These are phyloP conservation scores for Diorhabda elongata DNA, from an alignment of 1,140 invertebrate genomes.

Conservation along the genomic window DNA sequence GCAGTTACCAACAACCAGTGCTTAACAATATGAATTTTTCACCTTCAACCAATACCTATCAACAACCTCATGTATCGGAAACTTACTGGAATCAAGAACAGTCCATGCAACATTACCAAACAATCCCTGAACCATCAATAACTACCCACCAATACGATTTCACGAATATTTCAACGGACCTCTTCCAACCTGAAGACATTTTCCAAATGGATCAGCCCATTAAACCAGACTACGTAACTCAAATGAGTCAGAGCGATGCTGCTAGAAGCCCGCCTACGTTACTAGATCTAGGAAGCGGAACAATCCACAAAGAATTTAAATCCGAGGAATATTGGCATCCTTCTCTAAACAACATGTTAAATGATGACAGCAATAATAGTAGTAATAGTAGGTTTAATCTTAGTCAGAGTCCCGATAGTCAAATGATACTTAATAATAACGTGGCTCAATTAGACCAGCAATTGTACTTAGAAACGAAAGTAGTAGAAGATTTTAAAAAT, in stretches of 20 bases:
- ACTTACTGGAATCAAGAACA: constrained; percentile 43
- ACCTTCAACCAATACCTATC: constrained; percentile 33
- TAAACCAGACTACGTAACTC: constrained; percentile 54
- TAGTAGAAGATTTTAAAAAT: constrained; percentile 24
- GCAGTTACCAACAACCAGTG: constrained; percentile 47
- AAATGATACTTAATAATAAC: constrained; percentile 34
- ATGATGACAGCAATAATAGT: constrained; percentile 45
- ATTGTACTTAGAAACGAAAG: constrained; percentile 23
- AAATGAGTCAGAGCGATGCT: constrained; percentile 46
- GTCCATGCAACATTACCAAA: constrained; percentile 12
- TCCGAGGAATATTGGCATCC: constrained; percentile 50
- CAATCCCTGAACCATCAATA: not conserved
- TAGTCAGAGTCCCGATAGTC: constrained; percentile 41
- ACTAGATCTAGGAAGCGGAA: constrained; percentile 66
- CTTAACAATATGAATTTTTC: constrained; percentile 32
- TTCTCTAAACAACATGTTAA: constrained; percentile 28
- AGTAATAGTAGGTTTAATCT: constrained; percentile 43
- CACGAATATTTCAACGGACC: constrained; percentile 56
- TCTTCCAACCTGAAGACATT: constrained; percentile 75
- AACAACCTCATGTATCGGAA: constrained; percentile 36
- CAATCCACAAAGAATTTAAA: constrained; percentile 54
- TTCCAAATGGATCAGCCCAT: constrained; percentile 72
- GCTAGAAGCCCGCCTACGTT: constrained; percentile 64
- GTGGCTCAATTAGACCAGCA: constrained; percentile 26
- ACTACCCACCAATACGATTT: constrained; percentile 48